phyloP scores from a whole-genome alignment of 2,797 vertebrate species.

The Pristis pectinata region DNA sequence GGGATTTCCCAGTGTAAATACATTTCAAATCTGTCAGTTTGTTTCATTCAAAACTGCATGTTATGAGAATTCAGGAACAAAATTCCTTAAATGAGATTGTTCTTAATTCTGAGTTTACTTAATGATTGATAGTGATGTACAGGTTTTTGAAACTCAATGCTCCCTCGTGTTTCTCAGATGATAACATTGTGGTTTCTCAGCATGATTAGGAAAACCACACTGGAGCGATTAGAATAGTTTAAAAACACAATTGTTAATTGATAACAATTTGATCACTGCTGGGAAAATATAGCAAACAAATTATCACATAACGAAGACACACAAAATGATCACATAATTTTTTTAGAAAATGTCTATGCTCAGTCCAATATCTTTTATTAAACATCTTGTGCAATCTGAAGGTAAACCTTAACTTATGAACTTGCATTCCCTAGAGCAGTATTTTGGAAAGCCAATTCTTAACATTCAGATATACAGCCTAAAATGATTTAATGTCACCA shows the following conservation, averaged over 20 bases:
- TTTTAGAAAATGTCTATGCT: background rate
- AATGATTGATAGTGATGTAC: background rate
- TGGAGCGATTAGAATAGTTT: background rate
- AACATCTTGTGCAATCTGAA: background rate
- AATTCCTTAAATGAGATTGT: background rate
- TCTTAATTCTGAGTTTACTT: background rate
- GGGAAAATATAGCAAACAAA: background rate
- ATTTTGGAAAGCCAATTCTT: background rate
- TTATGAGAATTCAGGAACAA: too few species aligned
- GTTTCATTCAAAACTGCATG: too few species aligned
- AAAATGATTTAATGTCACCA: background rate
- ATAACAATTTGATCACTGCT: background rate
- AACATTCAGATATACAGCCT: background rate
- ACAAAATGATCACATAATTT: too few species aligned
- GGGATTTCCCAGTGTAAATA: too few species aligned
- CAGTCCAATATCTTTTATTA: background rate
- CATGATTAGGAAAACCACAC: background rate
- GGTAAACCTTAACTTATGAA: constrained; percentile 20
- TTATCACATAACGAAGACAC: background rate
- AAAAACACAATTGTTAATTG: background rate
- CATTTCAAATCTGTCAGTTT: too few species aligned
- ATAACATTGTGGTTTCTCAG: background rate
- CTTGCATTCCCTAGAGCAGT: background rate
- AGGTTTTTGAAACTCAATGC: background rate
- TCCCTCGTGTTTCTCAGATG: background rate